Percentiles rank a stretch among this genome's conserved stretches.
These are phyloP conservation scores for Tretioscincus oriximinensis DNA, from an alignment of 2,113 vertebrate species.

Conservation along the genomic window DNA sequence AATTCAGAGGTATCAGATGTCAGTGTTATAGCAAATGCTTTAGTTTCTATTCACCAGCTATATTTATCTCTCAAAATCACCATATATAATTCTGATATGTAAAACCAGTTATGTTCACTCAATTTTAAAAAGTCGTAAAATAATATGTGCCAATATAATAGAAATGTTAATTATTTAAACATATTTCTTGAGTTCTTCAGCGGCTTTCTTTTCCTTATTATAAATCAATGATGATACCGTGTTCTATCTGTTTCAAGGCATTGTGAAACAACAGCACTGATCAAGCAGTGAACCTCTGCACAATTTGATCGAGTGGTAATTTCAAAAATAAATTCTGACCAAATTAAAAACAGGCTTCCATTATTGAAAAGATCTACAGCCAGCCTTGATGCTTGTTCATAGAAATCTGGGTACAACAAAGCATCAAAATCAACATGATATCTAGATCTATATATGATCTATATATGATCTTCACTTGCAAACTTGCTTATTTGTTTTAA, in stretches of 20 bases:
- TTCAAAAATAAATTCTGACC: constrained; percentile 39
- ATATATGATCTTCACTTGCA: not conserved
- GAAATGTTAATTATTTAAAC: not conserved
- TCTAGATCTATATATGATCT: constrained; percentile 9
- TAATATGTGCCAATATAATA: constrained; percentile 12
- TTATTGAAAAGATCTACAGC: constrained; percentile 6
- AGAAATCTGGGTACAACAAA: constrained; percentile 7
- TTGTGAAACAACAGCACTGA: constrained; percentile 46
- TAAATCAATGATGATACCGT: constrained; percentile 49
- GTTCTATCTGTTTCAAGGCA: constrained; percentile 29
- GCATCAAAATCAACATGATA: constrained; percentile 32
- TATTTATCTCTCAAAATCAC: not conserved
- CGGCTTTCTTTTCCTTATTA: constrained; percentile 32
- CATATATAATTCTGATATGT: not conserved
- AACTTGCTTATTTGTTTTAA: constrained; percentile 19
- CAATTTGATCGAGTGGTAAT: constrained; percentile 40
- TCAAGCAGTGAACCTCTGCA: constrained; percentile 45
- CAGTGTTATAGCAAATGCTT: not conserved
- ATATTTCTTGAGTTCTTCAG: constrained; percentile 9
- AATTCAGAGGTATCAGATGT: not conserved
- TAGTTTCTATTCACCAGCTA: not conserved
- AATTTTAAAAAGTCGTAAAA: not conserved
- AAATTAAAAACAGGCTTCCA: constrained; percentile 31
- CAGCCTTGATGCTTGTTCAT: constrained; percentile 26
- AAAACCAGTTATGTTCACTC: not conserved